Evolutionary conservation across 2,797 vertebrate genomes (phyloP), one percentile per base, ranked within the genome.

Genomic region (Syncerus caffer): DNA sequence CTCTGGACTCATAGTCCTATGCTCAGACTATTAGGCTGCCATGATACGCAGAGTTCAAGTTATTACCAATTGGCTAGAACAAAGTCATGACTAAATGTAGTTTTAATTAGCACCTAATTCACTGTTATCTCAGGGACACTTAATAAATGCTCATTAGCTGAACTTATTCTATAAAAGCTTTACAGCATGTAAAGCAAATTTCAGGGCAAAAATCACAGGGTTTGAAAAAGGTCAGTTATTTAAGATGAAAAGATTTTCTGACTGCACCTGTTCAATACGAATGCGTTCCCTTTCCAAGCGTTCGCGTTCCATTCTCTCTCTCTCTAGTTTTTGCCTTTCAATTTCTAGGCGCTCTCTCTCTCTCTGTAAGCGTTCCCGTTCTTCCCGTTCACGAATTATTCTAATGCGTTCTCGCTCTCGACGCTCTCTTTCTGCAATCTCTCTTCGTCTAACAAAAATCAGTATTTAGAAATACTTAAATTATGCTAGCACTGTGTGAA

Each of bases 301-400:
- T 97, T 99, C 99, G 64, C 99, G 99, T 98, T 99, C 99, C 99
- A 99, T 99, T 50, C 99, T 99, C 98, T 99, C 99, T 51, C 99
- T 98, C 97, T 99, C 99, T 95, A 99, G 98, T 97, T 99, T 99
- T 94, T 99, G 99, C 95, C 99, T 99, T 97, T 99, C 99, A 96
- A 99, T 99, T 97, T 99, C 99, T 45, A 99, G 98, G n/a, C 99
- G 98, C 89, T 99, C 99, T 34, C 99, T 99, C 84, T 99, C 99
- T 85, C 99, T 99, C 96, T 99, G 99, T 97, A 99, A 98, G 97
- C 99, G 99, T 96, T 99, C 99, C 23, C 99, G 99, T 97, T 99
- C 99, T 97, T 99, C 99, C 3, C 99, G 99, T 98, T 99, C 99
- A 1, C 99, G 99, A 96, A 99, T 98, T 67, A 99, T 98, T 67